Evolutionary conservation across 1,140 invertebrate genomes (phyloP), one percentile per base, ranked within the genome.

Genomic region (Calephelis virginiensis): DNA sequence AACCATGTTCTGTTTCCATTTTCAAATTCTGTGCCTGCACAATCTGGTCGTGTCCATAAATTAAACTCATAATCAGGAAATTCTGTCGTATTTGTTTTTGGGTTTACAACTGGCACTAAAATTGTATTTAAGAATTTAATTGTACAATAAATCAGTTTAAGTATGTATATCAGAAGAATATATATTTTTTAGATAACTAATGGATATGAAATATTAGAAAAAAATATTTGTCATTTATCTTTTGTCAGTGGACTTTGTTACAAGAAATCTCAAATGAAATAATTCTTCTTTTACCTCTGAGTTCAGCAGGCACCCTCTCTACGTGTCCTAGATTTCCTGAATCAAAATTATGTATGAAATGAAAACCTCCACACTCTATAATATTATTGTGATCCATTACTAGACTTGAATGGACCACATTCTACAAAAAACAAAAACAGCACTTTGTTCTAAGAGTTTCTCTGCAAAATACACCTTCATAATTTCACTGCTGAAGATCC

Each of bases 1-100:
- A 98, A 98, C 97, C 97, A 98, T 3, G 97, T 97, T 70, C 97
- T 93, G 82, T 98, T 98, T 17, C 94, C 95, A 92, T 98, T 98
- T 89, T 98, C 96, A 93, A 94, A 98, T 78, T 96, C 94, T 10
- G 97, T 97, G 40, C 96, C 97, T 69, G 93, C 94, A 92, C 97
- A 97, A 85, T 98, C 97, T 4, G 96, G 96, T 72, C 94, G 94
- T 3, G 97, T 98, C 97, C 97, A 98, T 17, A 98, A 84, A 90
- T 98, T 97, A 82, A 97, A 97, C 86, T 98, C 97, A 92, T 94
- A 94, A 78, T 97, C 95, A 37, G 92, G 92, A 28, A 75, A 84
- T 68, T 90, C 88, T 45, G 79, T 13, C 63, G 61, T 56, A 76
- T 82, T 86, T 56, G 80, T 83, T 71, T 86, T 85, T 12, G 76